phyloP scores from a whole-genome alignment of 2,113 vertebrate species.

The Pontoporia blainvillei region DNA sequence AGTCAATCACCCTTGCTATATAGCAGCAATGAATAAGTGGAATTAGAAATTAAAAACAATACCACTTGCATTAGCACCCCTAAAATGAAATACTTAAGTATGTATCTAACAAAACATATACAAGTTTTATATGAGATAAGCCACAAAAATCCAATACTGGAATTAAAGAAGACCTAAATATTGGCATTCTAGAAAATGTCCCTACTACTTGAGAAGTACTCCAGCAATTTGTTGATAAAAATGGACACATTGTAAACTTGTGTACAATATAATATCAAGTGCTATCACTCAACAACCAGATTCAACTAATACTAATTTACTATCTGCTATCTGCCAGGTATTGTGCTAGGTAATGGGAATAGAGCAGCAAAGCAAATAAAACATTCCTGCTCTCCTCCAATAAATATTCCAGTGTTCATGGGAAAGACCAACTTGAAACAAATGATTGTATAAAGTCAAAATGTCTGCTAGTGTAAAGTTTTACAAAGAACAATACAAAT shows the following conservation, averaged over 20 bases:
- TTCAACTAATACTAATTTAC: background rate
- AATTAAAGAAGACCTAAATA: background rate
- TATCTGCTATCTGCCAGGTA: background rate
- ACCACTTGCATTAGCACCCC: background rate
- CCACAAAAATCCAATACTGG: background rate
- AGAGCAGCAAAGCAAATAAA: background rate
- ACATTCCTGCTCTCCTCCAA: background rate
- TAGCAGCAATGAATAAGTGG: background rate
- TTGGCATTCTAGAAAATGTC: background rate
- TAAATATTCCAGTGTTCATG: background rate
- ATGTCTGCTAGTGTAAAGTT: background rate
- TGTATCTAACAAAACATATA: background rate
- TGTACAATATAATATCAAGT: background rate
- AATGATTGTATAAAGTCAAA: background rate
- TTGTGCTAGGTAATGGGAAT: background rate
- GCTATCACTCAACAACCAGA: background rate
- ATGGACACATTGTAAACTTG: background rate
- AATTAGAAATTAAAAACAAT: background rate
- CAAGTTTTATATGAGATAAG: background rate
- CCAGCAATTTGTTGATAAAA: background rate
- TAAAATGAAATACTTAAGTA: background rate
- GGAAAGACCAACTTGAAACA: background rate
- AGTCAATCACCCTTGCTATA: background rate
- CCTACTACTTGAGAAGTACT: background rate
- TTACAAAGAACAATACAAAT: background rate